These are phyloP conservation scores for Amazona ochrocephala DNA, from an alignment of 2,797 vertebrate genomes.

Conservation along the genomic window DNA sequence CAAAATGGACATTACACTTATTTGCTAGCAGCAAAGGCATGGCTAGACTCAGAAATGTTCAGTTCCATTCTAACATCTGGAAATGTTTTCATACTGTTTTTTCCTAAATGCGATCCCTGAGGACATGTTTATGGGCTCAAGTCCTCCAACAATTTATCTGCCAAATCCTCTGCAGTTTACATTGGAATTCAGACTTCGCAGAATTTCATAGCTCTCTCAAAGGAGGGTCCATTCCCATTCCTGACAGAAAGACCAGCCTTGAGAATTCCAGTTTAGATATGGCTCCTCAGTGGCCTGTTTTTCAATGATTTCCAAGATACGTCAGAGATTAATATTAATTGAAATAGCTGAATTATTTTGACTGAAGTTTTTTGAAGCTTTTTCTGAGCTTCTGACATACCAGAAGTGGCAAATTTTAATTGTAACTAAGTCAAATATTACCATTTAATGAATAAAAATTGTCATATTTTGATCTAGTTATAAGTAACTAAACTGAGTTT, in stretches of 20 bases:
- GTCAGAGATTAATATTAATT: not conserved
- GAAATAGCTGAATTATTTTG: not conserved
- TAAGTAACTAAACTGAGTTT: not conserved
- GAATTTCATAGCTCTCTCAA: not conserved
- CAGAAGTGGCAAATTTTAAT: not conserved
- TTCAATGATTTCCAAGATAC: not conserved
- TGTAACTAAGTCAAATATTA: not conserved
- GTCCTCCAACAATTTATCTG: not conserved
- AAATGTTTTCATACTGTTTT: not conserved
- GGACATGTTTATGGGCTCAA: rapidly evolving
- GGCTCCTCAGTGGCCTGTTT: not conserved
- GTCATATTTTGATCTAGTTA: not conserved
- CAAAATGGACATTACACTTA: not conserved
- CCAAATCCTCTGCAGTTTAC: not conserved
- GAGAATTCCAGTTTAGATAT: not conserved
- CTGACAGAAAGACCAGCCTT: not conserved
- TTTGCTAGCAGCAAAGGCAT: not conserved
- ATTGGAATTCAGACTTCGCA: not conserved
- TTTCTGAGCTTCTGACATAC: not conserved
- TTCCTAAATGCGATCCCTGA: not conserved
- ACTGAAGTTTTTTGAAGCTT: not conserved
- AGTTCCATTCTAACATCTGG: not conserved
- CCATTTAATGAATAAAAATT: not conserved
- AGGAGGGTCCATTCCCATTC: not conserved
- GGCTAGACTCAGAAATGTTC: not conserved